Evolutionary conservation across 2,113 vertebrate genomes (phyloP), one percentile per base, ranked within the genome.

Genomic region (Okapia johnstoni): DNA sequence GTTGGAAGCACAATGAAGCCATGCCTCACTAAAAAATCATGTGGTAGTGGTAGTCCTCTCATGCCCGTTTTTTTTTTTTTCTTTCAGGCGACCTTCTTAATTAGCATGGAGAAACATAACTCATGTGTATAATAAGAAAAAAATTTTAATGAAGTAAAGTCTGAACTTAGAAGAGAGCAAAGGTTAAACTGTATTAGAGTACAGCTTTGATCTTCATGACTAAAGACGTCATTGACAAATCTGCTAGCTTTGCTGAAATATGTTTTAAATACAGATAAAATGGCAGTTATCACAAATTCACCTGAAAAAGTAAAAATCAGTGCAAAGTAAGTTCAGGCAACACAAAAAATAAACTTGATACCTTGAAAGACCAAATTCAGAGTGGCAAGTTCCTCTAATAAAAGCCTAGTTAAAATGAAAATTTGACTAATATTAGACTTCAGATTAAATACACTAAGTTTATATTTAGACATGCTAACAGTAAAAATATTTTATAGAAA

Each of bases 361-460:
- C 40, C 23, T 73, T 94, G 57, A 79, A 88, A 90, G n/a, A 87
- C 55, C 52, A 84, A 93, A 96, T 73, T 95, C 40, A 89, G 60
- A 86, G 26, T 28, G 26, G n/a, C 70, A 58, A 54, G 50, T 48
- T 93, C 48, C 63, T 84, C 77, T 93, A 94, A 97, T 25, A 94
- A 95, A 88, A 93, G 55, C 63, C 90, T 79, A 95, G 73, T 85
- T 96, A 98, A 94, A 83, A 91, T n/a, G 21, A 97, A 97, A 94
- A 95, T 63, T 57, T 96, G 9, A 80, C 86, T 88, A 92, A 83
- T 84, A 81, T 88, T 77, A 96, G 60, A 85, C 3, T 13, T 83
- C 81, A 60, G 17, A 3, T 88, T 95, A 96, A 79, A 96, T 52
- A 94, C 21, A 90, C 13, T 79, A 94, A 87, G 19, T 70, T 60